Percentiles rank a stretch among this genome's conserved stretches.
Conservation (phyloP, 2,113 vertebrate genomes). For the Centropus unirufus region DNA sequence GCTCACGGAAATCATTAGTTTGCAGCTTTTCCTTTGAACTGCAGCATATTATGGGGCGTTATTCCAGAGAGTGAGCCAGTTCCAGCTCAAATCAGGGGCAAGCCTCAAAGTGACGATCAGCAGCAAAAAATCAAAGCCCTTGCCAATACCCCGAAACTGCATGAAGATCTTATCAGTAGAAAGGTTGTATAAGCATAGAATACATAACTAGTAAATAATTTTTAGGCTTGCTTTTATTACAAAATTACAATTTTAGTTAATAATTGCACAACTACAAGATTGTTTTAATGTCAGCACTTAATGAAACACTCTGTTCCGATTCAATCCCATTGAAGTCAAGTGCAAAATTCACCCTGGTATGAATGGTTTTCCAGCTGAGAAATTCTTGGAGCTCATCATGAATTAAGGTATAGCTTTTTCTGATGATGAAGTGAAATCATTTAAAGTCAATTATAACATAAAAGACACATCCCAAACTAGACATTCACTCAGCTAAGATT, state of each 20-base stretch:
- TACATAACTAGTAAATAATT: constrained; percentile 4
- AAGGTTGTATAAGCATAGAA: not conserved
- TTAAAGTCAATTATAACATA: constrained; percentile 27
- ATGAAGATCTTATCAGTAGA: not conserved
- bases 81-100: not conserved
- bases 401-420: constrained; percentile 44
- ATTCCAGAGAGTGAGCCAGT: not conserved
- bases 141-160: not conserved
- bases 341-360: constrained; percentile 41
- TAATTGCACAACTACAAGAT: constrained; percentile 42
- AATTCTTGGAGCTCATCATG: not conserved
- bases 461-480: constrained; percentile 22
- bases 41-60: rapidly evolving
- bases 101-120: not conserved
- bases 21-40: not conserved
- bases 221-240: constrained; percentile 51
- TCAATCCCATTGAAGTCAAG: constrained; percentile 13
- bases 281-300: not conserved
- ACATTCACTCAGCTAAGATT: not conserved
- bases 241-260: constrained; percentile 50
- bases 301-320: not conserved
- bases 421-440: constrained; percentile 10
- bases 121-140: not conserved
- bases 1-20: not conserved
- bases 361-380: not conserved